These are phyloP conservation scores for Pheucticus melanocephalus DNA, from an alignment of 2,113 vertebrate species.

Conservation along the genomic window DNA sequence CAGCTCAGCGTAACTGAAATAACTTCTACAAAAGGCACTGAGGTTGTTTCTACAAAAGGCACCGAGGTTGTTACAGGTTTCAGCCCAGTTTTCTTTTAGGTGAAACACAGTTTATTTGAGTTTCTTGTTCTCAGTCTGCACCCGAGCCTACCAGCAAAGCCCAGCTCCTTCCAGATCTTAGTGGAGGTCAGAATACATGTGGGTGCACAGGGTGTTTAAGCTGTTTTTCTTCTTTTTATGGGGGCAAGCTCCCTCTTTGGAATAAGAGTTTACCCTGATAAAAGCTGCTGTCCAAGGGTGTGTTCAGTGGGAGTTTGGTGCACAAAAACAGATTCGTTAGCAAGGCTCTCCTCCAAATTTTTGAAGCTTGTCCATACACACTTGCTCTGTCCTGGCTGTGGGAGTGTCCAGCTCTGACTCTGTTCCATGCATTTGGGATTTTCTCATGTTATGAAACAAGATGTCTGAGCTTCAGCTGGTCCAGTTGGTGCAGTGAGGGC, in stretches of 20 bases:
- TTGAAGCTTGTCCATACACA: not conserved
- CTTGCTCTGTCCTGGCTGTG: not conserved
- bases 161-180: not conserved
- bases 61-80: not conserved
- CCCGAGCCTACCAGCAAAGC: not conserved
- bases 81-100: not conserved
- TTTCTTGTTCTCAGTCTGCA: not conserved
- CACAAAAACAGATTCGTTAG: not conserved
- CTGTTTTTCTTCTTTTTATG: not conserved
- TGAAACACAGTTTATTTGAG: not conserved
- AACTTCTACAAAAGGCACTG: not conserved
- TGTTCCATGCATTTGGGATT: not conserved
- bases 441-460: not conserved
- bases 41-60: not conserved
- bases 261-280: not conserved
- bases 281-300: constrained; percentile 15
- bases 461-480: not conserved
- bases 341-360: not conserved
- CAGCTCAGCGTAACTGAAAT: not conserved
- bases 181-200: not conserved
- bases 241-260: not conserved
- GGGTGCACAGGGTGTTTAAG: not conserved
- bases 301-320: not conserved
- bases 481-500: not conserved
- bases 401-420: not conserved